A percentile compares a stretch with the other conserved stretches of the same genome.
These are phyloP conservation scores for Oligia latruncula DNA, from an alignment of 2,888 invertebrate genomes.

Conservation along the genomic window DNA sequence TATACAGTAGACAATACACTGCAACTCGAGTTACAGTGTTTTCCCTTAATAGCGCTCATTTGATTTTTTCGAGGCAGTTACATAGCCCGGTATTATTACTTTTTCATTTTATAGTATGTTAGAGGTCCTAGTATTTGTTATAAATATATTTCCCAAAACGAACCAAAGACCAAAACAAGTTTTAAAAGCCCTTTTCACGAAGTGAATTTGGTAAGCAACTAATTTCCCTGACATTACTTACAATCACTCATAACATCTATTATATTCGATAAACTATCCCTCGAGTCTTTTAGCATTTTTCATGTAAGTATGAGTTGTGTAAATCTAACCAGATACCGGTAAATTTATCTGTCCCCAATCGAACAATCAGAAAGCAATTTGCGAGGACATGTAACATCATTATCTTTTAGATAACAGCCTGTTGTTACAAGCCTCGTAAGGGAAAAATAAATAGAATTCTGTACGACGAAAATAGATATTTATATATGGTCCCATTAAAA, in stretches of 20 bases:
- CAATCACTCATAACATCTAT: neutral
- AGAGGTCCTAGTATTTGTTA: too few species aligned
- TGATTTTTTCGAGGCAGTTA: too few species aligned
- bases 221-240: neutral
- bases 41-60: too few species aligned
- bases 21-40: too few species aligned
- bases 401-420: constrained; percentile 37
- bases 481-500: too few species aligned
- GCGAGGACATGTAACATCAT: constrained; percentile 38
- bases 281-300: neutral
- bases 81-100: too few species aligned
- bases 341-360: constrained; percentile 5
- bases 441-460: constrained; percentile 18
- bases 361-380: constrained; percentile 53
- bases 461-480: neutral
- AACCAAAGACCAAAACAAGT: too few species aligned
- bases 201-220: neutral
- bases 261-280: neutral
- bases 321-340: neutral
- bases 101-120: too few species aligned
- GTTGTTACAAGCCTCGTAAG: constrained; percentile 7
- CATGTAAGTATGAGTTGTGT: neutral
- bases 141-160: too few species aligned
- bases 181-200: too few species aligned
- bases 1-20: too few species aligned